A percentile compares a stretch with the other conserved stretches of the same genome.
Evolutionary conservation across 2,113 vertebrate genomes (phyloP).

Genomic region (Stegostoma tigrinum): DNA sequence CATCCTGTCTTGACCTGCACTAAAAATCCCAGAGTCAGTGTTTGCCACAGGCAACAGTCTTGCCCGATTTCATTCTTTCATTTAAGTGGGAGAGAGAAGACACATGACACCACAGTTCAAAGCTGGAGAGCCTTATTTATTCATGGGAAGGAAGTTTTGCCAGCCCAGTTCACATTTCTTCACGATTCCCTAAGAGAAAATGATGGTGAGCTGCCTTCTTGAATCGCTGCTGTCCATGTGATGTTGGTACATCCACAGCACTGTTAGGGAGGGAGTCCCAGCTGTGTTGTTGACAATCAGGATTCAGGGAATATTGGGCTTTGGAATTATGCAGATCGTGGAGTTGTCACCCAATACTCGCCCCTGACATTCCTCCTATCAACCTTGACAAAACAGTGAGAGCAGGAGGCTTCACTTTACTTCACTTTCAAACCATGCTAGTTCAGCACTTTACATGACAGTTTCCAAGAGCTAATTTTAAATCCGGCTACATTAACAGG

Average conservation of each 20-base stretch:
- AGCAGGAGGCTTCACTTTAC: background rate
- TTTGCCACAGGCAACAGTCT: no score
- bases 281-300: background rate
- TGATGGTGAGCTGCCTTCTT: background rate
- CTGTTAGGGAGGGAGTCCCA: background rate
- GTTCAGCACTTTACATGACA: background rate
- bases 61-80: background rate
- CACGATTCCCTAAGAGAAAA: background rate
- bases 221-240: background rate
- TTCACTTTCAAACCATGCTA: background rate
- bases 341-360: background rate
- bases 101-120: background rate
- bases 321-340: background rate
- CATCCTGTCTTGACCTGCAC: background rate
- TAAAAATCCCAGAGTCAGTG: background rate
- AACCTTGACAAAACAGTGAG: background rate
- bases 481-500: background rate
- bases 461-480: background rate
- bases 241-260: background rate
- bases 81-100: no score
- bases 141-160: background rate
- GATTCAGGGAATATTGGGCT: background rate
- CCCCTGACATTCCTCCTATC: background rate
- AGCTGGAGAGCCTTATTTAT: background rate
- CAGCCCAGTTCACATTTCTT: background rate